Evolutionary conservation across 2,797 vertebrate genomes (phyloP), one percentile per base, ranked within the genome.

Genomic region (Labeo calbasu): DNA sequence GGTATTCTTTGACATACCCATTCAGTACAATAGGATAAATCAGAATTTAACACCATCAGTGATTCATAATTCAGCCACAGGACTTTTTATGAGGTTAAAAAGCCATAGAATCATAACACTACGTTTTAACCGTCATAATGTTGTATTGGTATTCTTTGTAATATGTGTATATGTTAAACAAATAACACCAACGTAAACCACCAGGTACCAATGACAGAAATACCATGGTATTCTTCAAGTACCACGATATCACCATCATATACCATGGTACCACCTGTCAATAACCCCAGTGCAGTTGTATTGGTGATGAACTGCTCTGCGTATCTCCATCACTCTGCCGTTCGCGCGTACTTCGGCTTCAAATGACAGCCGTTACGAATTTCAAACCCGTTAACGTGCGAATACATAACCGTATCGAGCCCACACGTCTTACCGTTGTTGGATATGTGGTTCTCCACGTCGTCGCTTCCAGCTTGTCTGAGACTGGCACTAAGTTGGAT

Each of bases 401-500:
- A 59, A 61, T 13, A 66, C 32, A 48, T 36, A 50, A 55, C 43
- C 83, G 48, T 43, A 46, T 69, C 63, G 23, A 76, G 28, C 36
- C 5, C 51, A 72, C 23, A 48, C 10, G 12, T 88, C 96, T 92
- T 95, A 98, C 97, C 97, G 93, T 96, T 96, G 89, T 95, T 95
- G 63, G 95, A 92, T 92, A 96, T 92, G 91, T 93, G 96, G 93
- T 96, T 96, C 92, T 96, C 94, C 86, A 94, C 90, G 86, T 95
- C 94, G 81, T 94, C 94, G 90, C 94, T 94, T 90, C 94, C 95
- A 88, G 91, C 90, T 91, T 95, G 94, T 76, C 94, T 94, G 75
- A 95, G 91, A 92, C 94, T 92, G 88, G 92, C 95, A 92, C 95
- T 93, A 95, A 97, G 96, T 96, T 97, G 96, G 90, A 96, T 91